Evolutionary conservation across 2,888 invertebrate species (phyloP).

Genomic region (Spisula solida): DNA sequence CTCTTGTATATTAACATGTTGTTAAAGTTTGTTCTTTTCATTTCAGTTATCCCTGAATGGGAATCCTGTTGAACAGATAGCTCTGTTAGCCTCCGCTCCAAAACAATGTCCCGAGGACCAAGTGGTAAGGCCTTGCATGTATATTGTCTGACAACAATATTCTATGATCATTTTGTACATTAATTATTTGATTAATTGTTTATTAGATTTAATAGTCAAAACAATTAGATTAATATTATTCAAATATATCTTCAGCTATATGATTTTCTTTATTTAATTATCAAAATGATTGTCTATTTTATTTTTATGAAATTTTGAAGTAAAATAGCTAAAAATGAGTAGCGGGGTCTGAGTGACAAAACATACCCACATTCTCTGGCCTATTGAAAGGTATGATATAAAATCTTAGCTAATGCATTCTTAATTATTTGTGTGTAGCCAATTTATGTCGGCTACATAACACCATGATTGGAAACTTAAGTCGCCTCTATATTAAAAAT

Average conservation of each 20-base stretch:
- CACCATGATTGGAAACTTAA: constrained; percentile 5
- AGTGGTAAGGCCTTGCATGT: constrained; percentile 22
- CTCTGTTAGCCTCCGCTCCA: constrained; percentile 51
- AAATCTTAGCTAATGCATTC: background rate
- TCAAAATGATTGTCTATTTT: background rate
- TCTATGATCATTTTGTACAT: too few relatives aligned
- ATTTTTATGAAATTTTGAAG: background rate
- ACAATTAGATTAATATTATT: too few relatives aligned
- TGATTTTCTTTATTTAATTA: background rate
- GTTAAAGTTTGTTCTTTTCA: background rate
- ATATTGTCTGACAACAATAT: background rate
- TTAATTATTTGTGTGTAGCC: constrained; percentile 21
- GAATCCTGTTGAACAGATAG: constrained; percentile 55
- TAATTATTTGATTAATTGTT: too few relatives aligned
- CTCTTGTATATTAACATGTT: too few relatives aligned
- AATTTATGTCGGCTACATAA: background rate
- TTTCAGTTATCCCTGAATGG: constrained; percentile 51
- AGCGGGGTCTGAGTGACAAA: too few relatives aligned
- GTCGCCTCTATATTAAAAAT: background rate
- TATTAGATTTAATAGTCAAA: too few relatives aligned
- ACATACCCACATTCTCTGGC: background rate
- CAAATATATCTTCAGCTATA: too few relatives aligned
- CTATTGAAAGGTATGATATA: background rate
- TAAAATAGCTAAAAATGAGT: background rate
- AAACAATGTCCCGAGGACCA: constrained; percentile 43